Percentiles rank a stretch among this genome's conserved stretches.
phyloP scores from a whole-genome alignment of 2,797 vertebrate species.

The Lycodopsis pacificus region DNA sequence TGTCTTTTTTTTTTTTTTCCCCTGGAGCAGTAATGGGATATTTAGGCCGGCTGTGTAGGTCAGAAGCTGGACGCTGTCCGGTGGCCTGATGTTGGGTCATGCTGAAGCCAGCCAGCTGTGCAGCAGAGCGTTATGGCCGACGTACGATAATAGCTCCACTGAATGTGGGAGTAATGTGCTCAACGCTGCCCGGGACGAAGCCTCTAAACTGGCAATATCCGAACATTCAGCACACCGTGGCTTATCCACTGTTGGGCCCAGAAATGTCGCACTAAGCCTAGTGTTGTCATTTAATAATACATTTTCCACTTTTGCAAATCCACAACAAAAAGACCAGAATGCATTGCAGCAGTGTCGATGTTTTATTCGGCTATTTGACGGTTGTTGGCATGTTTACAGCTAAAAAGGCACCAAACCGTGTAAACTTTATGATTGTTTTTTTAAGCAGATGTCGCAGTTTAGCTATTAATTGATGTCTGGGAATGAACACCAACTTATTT shows the following conservation, averaged over 20 bases:
- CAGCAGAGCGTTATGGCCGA: conserved; percentile 30
- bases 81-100: conserved; percentile 19
- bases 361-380: not conserved
- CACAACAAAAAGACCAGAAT: not conserved
- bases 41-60: conserved; percentile 7
- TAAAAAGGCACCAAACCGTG: not conserved
- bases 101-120: conserved; percentile 27
- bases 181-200: conserved; percentile 13
- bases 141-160: conserved; percentile 28
- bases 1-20: not conserved
- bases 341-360: not conserved
- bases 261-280: conserved; percentile 15
- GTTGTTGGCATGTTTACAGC: not conserved
- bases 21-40: conserved; percentile 2
- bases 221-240: conserved; percentile 2
- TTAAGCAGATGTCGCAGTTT: not conserved
- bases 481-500: not conserved
- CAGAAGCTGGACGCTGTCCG: conserved; percentile 8
- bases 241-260: conserved; percentile 15
- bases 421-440: not conserved
- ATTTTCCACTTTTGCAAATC: conserved; percentile 19
- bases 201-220: conserved; percentile 39
- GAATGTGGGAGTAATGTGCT: conserved; percentile 24
- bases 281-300: conserved; percentile 10
- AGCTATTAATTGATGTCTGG: not conserved